Evolutionary conservation across 2,113 vertebrate genomes (phyloP), one percentile per base, ranked within the genome.

Genomic region (Xenotilapia flavipinnis): DNA sequence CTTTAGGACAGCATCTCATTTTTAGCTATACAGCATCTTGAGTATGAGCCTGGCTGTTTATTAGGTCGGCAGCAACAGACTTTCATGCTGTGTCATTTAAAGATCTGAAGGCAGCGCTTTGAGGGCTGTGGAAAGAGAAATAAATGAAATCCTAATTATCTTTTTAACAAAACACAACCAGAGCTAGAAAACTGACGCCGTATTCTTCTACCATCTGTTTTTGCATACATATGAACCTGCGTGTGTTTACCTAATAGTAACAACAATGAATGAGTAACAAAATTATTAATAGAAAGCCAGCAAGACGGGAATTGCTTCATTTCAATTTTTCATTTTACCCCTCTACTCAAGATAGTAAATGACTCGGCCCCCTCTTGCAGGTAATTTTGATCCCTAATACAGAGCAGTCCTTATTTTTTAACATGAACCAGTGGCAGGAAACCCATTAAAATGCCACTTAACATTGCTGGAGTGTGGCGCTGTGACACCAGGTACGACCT

Each of bases 361-460:
- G 62, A 89, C 51, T 75, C 51, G 53, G 65, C 62, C 38, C 40
- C 54, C 49, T 80, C 75, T 82, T 49, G 73, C 77, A 87, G 90
- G 83, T 92, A 56, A 91, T 93, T 93, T 56, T 93, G 87, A 93
- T 91, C 83, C 62, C 62, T 88, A 80, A 87, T 89, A 90, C 15
- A 13, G 86, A 86, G 62, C 75, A 49, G 84, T 79, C 85, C 89
- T 84, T 87, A 85, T 90, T 92, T 93, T 93, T 87, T 86, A 38
- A 89, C 87, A 90, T 86, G 81, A 85, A 94, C 85, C 89, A 87
- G 60, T 91, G 82, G 91, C 77, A 91, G 89, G 90, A 90, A 92
- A 82, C 85, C 91, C 83, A 91, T 95, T 94, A 94, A 94, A 93
- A 83, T 86, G 80, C 82, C 92, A 94, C 92, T 94, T 93, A 94